These are phyloP conservation scores for Seira ritae DNA, from an alignment of 2,888 invertebrate species.

Conservation along the genomic window DNA sequence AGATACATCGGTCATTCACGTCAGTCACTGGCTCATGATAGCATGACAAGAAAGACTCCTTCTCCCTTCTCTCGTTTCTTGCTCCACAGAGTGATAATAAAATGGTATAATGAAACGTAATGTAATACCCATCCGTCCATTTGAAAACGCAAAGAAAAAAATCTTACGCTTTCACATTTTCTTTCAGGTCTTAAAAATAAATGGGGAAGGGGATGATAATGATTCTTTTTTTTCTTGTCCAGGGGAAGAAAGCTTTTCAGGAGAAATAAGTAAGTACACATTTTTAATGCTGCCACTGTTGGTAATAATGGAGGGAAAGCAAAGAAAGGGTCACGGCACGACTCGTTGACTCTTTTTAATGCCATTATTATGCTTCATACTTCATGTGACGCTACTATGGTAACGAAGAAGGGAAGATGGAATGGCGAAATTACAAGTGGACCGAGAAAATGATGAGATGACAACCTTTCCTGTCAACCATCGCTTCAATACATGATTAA, in stretches of 20 bases:
- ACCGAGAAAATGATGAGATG: slow-evolving; percentile 1
- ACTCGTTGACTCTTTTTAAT: not conserved
- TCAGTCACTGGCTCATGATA: not conserved
- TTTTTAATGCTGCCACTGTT: no score
- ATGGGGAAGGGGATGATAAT: not conserved
- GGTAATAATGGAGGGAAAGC: no score
- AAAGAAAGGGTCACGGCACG: not conserved
- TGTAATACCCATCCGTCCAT: slow-evolving; percentile 6
- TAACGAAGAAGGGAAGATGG: no score
- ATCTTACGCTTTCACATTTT: slow-evolving; percentile 1
- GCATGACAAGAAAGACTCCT: not conserved
- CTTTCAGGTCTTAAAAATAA: slow-evolving; percentile 7
- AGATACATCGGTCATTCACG: slow-evolving; percentile 11
- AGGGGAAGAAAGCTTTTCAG: no score
- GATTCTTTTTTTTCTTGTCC: no score
- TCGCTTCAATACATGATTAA: not conserved
- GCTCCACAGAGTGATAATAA: not conserved
- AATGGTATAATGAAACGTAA: slow-evolving; percentile 7
- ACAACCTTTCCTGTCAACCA: not conserved
- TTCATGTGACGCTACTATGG: no score
- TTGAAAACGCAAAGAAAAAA: not conserved
- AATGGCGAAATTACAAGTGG: no score
- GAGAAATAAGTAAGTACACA: no score
- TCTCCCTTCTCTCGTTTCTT: not conserved
- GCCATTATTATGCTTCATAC: not conserved